These are phyloP conservation scores for Labeo rohita DNA, from an alignment of 2,113 vertebrate species.

Conservation along the genomic window DNA sequence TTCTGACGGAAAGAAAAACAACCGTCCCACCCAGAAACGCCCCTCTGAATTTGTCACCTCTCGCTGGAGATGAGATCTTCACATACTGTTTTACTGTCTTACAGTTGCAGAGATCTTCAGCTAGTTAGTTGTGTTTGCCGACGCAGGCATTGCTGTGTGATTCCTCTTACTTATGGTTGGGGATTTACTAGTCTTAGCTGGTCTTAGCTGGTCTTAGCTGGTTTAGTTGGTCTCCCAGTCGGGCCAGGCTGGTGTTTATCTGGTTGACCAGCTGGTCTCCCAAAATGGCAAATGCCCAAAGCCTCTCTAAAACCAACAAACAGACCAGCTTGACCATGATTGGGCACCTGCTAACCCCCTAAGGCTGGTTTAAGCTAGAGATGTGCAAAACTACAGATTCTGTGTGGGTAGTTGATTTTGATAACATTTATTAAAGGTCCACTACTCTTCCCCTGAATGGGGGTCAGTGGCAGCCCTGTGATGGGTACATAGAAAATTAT, in stretches of 20 bases:
- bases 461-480: too few relatives aligned
- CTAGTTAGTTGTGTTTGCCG: neutral
- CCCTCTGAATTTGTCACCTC: neutral
- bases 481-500: too few relatives aligned
- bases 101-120: neutral
- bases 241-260: neutral
- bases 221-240: neutral
- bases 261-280: neutral
- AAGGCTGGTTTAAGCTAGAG: neutral
- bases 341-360: neutral
- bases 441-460: too few relatives aligned
- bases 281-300: neutral
- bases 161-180: neutral
- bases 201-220: neutral
- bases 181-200: neutral
- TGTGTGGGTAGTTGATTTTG: neutral
- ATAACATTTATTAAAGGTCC: neutral
- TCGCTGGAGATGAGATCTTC: neutral
- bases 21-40: neutral
- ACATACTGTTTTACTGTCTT: neutral
- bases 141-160: neutral
- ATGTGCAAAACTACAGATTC: neutral
- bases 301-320: neutral
- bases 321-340: neutral
- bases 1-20: slow-evolving; percentile 52